Base-by-base conservation (phyloP, 1,140 invertebrate species). In the Saccostrea cuccullata region DNA sequence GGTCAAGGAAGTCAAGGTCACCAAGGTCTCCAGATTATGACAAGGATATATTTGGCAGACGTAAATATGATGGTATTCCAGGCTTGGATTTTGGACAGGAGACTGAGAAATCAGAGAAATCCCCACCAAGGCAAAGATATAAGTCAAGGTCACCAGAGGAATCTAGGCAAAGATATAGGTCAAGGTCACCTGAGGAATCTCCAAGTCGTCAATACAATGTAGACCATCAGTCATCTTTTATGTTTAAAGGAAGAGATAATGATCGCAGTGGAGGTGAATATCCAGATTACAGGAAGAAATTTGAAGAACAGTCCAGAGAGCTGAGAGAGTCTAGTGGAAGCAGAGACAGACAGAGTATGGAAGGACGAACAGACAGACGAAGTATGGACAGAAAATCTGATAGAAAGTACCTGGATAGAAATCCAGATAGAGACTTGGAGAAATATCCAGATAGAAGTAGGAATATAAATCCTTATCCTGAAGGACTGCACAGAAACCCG, bases 211-310 rank as follows among this genome's bases (percentile, higher is more conserved):
- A 77, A 23, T 89, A 85, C 67, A 73, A 47, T 85, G 84, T 89
- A 60, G 84, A 89, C 26, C 82, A 82, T 17, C 86, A 87, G 55
- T 77, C 86, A 6, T 89, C 89, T 67, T 89, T 88, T 60, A 89
- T 23, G 67, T 67, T 13, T 15, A 82, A 82, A 85, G 83, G 55
- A 55, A 64, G 70, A 84, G 56, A 87, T 36, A 20, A 56, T 20
- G 55, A 58, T 17, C 82, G 77, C 82, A 60, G 82, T 23, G n/a
- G 15, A n/a, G 20, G 30, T n/a, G 40, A 84, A 23, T n/a, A 56
- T 15, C 47, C 82, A 30, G 82, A 84, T 84, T 23, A 20, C 11
- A 84, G 47, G 55, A 23, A 23, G 26, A 55, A n/a, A n/a, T 55
- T 36, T 83, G 87, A 82, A 26, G 87, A 86, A 85, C 20, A 73